These are phyloP conservation scores for Enteromius thamalakanensis DNA, from an alignment of 2,797 vertebrate genomes.

Conservation along the genomic window DNA sequence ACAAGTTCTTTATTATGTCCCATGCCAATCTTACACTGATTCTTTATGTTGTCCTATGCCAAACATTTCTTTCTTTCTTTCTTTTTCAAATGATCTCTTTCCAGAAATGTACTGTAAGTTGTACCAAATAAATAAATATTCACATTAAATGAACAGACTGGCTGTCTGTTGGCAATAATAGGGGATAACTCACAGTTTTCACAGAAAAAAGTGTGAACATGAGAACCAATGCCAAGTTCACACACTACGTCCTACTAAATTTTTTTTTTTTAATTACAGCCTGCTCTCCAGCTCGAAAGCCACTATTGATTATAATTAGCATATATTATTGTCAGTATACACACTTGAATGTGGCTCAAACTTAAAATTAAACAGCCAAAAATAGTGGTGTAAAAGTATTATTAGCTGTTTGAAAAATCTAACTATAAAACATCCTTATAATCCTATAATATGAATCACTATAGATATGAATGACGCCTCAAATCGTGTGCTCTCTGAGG, in stretches of 20 bases:
- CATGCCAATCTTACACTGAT: background rate
- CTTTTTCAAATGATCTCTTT: background rate
- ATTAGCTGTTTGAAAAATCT: background rate
- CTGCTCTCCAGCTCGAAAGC: background rate
- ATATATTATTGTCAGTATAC: background rate
- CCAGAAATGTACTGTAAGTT: background rate
- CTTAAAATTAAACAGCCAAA: background rate
- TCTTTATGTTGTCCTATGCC: background rate
- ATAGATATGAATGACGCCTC: background rate
- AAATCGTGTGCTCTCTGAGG: background rate
- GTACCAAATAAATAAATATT: background rate
- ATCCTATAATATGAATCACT: too few relatives aligned
- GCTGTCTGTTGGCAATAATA: background rate
- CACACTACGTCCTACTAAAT: background rate
- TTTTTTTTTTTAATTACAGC: background rate
- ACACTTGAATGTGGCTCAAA: constrained; percentile 1
- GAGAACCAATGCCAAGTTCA: constrained; percentile 7
- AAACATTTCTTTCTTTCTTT: background rate
- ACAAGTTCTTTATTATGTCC: background rate
- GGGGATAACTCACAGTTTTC: background rate
- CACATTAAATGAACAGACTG: background rate
- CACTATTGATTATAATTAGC: background rate
- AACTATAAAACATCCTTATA: background rate
- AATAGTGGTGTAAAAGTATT: background rate
- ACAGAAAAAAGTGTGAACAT: constrained; percentile 25